These are phyloP conservation scores for Dromius quadrimaculatus DNA, from an alignment of 2,888 invertebrate species.

Conservation along the genomic window DNA sequence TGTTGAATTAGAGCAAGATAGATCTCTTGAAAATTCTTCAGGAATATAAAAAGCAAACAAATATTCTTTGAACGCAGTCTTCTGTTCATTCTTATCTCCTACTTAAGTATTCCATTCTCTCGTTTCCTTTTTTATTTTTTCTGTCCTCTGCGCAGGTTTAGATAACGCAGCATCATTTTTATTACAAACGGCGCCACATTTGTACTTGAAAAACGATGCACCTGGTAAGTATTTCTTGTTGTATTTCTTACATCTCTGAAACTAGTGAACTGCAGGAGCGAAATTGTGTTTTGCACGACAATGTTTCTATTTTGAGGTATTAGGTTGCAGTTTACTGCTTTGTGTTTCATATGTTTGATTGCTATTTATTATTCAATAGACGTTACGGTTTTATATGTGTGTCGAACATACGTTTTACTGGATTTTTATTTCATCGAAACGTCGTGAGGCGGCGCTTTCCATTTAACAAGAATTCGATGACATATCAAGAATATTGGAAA, in stretches of 20 bases:
- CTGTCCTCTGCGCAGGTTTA: no score
- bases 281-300: slow-evolving; percentile 19
- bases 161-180: slow-evolving; percentile 42
- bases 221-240: slow-evolving; percentile 39
- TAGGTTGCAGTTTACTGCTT: slow-evolving; percentile 9
- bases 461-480: no score
- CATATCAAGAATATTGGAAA: no score
- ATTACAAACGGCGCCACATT: slow-evolving; percentile 42
- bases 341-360: slow-evolving; percentile 12
- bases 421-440: no score
- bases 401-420: no score
- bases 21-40: no score
- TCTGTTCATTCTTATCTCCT: no score
- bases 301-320: slow-evolving; percentile 37
- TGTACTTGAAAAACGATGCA: slow-evolving; percentile 43
- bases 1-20: no score
- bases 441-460: no score
- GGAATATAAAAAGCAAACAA: no score
- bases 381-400: no score
- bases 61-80: no score
- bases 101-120: background rate
- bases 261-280: slow-evolving; percentile 13
- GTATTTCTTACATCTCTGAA: background rate
- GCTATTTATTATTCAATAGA: slow-evolving; percentile 22
- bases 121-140: slow-evolving; percentile 6